A percentile compares a stretch with the other conserved stretches of the same genome.
These are phyloP conservation scores for Xylota sylvarum DNA, from an alignment of 2,888 invertebrate species.

Conservation along the genomic window DNA sequence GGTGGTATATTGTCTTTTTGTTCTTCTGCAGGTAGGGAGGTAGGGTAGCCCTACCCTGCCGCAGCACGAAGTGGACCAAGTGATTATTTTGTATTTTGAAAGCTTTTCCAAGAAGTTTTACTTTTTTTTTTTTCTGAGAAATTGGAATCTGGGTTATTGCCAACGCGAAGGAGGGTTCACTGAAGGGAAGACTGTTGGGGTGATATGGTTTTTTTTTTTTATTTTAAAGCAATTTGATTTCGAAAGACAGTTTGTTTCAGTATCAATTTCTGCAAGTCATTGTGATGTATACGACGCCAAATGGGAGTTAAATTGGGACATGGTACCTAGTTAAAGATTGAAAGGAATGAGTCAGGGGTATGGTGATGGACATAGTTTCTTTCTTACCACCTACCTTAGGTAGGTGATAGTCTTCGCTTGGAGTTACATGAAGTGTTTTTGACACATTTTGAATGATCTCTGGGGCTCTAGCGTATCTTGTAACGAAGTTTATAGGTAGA, in stretches of 20 bases:
- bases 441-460: no score
- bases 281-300: neutral
- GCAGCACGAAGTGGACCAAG: conserved; percentile 43
- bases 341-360: no score
- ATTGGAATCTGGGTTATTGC: conserved; percentile 37
- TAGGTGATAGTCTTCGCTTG: no score
- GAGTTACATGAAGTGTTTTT: no score
- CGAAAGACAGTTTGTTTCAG: neutral
- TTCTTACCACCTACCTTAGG: no score
- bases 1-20: neutral
- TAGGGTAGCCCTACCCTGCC: neutral
- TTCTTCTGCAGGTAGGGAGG: conserved; percentile 25
- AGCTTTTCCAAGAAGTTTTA: conserved; percentile 20
- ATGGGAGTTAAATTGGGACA: neutral
- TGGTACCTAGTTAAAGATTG: no score
- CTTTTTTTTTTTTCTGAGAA: neutral
- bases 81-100: conserved; percentile 52
- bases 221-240: conserved; percentile 26
- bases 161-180: neutral
- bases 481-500: no score
- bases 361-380: no score
- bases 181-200: no score
- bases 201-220: no score
- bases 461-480: no score
- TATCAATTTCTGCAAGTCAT: neutral